Evolutionary conservation across 2,113 vertebrate genomes (phyloP).

Genomic region (Benitochromis conjunctus): DNA sequence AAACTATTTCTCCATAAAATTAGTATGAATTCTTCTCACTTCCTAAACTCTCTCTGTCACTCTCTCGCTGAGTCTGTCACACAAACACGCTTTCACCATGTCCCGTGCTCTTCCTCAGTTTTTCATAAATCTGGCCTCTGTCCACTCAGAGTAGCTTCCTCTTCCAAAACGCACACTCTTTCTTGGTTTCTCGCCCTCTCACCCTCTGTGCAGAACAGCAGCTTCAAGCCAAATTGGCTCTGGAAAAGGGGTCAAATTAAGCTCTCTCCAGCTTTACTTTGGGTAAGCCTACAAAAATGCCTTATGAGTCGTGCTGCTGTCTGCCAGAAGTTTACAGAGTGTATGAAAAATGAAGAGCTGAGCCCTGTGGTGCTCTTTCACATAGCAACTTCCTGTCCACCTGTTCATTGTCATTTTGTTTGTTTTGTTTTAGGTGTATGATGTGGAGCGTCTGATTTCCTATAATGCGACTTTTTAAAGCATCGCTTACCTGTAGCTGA

Average conservation of each 20-base stretch:
- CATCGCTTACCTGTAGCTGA: conserved; percentile 66
- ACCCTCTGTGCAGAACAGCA: conserved; percentile 33
- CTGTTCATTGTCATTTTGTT: not conserved
- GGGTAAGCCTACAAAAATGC: conserved; percentile 46
- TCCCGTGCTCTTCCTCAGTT: not conserved
- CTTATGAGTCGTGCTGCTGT: conserved; percentile 7
- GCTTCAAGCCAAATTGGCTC: conserved; percentile 58
- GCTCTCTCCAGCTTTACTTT: conserved; percentile 25
- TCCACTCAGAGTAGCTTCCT: not conserved
- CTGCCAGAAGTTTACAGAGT: conserved; percentile 43
- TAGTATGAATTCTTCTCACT: conserved; percentile 1
- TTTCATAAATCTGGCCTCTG: conserved; percentile 18
- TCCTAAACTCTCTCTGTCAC: not conserved
- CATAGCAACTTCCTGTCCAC: not conserved
- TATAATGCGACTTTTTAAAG: not conserved
- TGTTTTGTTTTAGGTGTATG: not conserved
- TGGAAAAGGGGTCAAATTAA: conserved; percentile 50
- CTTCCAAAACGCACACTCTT: conserved; percentile 43
- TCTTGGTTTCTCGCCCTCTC: conserved; percentile 56
- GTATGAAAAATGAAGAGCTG: conserved; percentile 18
- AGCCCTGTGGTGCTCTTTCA: not conserved
- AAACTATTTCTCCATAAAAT: not conserved
- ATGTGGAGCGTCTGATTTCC: not conserved
- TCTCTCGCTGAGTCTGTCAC: not conserved
- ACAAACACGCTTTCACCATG: not conserved